phyloP scores from a whole-genome alignment of 2,888 invertebrate species.

The Loripinus fragilis region DNA sequence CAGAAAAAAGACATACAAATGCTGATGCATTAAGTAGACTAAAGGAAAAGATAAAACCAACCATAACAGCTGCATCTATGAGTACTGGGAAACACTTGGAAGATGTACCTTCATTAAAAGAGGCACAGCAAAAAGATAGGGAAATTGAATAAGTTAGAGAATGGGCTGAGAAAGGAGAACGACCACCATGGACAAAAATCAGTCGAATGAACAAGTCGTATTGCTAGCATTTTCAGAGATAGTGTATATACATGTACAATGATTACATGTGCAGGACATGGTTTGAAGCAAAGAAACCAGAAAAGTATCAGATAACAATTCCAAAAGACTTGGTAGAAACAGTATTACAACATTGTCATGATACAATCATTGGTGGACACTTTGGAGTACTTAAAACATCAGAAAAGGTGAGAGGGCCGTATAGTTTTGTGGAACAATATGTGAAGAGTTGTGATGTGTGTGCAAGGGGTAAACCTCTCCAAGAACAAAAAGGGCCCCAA shows the following conservation, averaged over 20 bases:
- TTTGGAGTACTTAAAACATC: neutral
- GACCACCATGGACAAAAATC: neutral
- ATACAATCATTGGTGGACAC: neutral
- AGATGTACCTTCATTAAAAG: neutral
- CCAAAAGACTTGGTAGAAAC: neutral
- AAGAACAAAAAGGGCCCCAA: neutral
- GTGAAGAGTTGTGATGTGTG: neutral
- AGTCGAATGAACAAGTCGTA: neutral
- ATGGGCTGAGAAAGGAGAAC: constrained; percentile 6
- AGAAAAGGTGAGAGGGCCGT: neutral
- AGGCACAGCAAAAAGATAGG: neutral
- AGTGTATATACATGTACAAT: neutral
- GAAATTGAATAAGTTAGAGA: neutral
- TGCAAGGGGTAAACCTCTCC: neutral
- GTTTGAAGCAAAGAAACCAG: constrained; percentile 1
- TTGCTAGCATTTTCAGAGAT: neutral
- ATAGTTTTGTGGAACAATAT: neutral
- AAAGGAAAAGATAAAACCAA: neutral
- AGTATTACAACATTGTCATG: constrained; percentile 3
- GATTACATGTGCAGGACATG: neutral
- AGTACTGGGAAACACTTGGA: neutral
- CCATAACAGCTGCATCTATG: neutral
- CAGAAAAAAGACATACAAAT: neutral
- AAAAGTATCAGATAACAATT: neutral
- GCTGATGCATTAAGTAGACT: neutral